phyloP scores from a whole-genome alignment of 2,797 vertebrate genomes.

The Lepilemur septentrionalis region DNA sequence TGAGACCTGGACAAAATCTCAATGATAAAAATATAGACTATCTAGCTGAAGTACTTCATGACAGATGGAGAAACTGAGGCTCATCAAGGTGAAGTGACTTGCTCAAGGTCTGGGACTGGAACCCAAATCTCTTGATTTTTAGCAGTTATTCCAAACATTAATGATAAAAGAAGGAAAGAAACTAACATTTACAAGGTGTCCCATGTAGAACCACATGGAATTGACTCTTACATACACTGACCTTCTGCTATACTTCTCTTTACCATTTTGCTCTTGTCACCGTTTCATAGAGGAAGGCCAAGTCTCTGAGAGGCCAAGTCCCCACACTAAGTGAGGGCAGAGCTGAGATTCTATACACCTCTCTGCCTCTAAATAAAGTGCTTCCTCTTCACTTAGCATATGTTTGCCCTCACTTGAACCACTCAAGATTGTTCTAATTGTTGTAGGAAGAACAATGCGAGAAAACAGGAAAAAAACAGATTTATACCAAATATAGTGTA shows the following conservation, averaged over 20 bases:
- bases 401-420: background rate
- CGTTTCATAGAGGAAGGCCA: background rate
- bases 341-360: background rate
- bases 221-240: background rate
- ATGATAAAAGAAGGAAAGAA: conserved; percentile 4
- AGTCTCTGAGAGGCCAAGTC: background rate
- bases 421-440: background rate
- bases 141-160: conserved; percentile 24
- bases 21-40: background rate
- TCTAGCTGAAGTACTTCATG: background rate
- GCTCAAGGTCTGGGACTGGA: background rate
- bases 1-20: background rate
- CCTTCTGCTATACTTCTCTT: background rate
- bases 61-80: background rate
- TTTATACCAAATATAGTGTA: background rate
- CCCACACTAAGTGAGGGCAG: background rate
- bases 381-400: background rate
- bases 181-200: background rate
- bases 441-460: background rate
- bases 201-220: background rate
- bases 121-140: background rate
- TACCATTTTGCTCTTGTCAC: background rate
- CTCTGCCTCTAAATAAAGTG: background rate
- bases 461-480: background rate
- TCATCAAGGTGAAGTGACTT: background rate